Percentiles rank a stretch among this genome's conserved stretches.
These are phyloP conservation scores for Ferdinandea cuprea DNA, from an alignment of 2,888 invertebrate genomes.

Conservation along the genomic window DNA sequence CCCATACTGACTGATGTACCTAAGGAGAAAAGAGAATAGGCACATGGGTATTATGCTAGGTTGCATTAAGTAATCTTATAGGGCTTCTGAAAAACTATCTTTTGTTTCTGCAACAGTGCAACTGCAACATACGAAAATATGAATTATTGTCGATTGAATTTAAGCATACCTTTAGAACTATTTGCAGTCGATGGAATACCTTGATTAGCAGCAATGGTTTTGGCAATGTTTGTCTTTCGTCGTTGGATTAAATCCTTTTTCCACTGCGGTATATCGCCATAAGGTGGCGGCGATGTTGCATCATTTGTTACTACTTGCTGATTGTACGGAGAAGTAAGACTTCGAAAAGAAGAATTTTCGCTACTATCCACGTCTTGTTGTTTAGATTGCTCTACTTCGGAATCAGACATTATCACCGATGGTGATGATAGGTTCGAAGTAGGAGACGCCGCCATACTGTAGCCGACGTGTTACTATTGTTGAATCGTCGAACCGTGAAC, in stretches of 20 bases:
- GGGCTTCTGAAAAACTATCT: conserved; percentile 1
- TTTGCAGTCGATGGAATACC: conserved; percentile 11
- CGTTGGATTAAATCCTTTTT: conserved; percentile 92
- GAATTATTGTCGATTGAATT: background rate
- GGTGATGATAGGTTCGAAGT: conserved; percentile 35
- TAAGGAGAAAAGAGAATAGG: background rate
- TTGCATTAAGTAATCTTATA: conserved; percentile 21
- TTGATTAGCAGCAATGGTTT: conserved; percentile 77
- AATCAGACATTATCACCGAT: conserved; percentile 25
- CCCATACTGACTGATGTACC: background rate
- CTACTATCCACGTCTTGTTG: conserved; percentile 4
- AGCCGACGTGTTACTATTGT: conserved; percentile 32
- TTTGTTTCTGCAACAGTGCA: background rate
- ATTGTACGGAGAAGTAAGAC: conserved; percentile 21
- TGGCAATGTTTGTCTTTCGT: conserved; percentile 83
- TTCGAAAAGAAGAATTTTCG: conserved; percentile 38
- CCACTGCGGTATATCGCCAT: conserved; percentile 88
- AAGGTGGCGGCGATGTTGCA: conserved; percentile 76
- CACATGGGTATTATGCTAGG: background rate
- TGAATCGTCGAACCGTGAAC: conserved; percentile 41
- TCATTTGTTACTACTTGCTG: conserved; percentile 33
- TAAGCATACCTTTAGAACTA: conserved; percentile 46
- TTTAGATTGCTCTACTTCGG: conserved; percentile 24
- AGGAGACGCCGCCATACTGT: conserved; percentile 66
- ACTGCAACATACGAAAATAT: background rate